Base-by-base conservation (phyloP, 2,888 invertebrate species). In the Hyposoter dolosus region DNA sequence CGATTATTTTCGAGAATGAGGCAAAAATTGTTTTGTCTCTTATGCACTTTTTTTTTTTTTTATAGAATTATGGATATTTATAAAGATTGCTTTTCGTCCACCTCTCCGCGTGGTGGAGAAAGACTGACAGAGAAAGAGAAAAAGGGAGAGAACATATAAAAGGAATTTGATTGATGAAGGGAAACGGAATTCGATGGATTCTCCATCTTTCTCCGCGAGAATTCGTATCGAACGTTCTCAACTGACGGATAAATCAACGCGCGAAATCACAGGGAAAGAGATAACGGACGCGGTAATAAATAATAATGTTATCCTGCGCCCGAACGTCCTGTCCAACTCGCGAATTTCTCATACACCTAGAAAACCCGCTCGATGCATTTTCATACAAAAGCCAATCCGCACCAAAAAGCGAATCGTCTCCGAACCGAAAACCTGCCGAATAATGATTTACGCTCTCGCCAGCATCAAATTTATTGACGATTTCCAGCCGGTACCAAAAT, bases 271-370 rank as follows among this genome's bases (percentile, higher is more conserved):
- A 75, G 68, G 74, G 75, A 78, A 85, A 89, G 88, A 88, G 89
- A 89, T 89, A 89, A 89, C 88, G 88, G 87, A 88, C 86, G 86
- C 76, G 88, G 89, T 83, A 88, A 90, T 90, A 90, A 90, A 90
- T 90, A 90, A 90, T 90, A 89, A 89, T 88, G 83, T 80, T 88
- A 88, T 90, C 83, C 88, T 53, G n/a, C 28, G 74, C 80, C 23
- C 50, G 60, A 53, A 50, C 76, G 77, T 77, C 75, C 84, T 87
- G 87, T 87, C 88, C 72, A 88, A 88, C 84, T 87, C 84, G 77
- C 80, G 56, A 71, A 83, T 47, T 47, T 76, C 65, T 65, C 60
- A 76, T 85, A 82, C 71, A 82, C 74, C 77, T 86, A 68, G 74
- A 75, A 81, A 72, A 53, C 72, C 35, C 66, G 19, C 76, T 63